Conservation (phyloP, 2,888 invertebrate genomes). For the Sinelater perroti region DNA sequence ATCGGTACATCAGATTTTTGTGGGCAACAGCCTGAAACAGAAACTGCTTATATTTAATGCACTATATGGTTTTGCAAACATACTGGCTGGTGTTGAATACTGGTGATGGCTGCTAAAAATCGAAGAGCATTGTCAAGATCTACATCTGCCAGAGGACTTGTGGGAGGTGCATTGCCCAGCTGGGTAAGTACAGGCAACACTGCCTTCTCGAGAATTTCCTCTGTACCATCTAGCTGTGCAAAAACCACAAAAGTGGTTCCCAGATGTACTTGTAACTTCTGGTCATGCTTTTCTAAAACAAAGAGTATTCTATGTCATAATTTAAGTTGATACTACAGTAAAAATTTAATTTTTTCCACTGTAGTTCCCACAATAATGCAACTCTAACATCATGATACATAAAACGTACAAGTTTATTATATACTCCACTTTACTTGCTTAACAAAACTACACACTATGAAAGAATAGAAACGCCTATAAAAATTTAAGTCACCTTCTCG, state of each 20-base stretch:
- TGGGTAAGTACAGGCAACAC: conserved; percentile 29
- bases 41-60: background rate
- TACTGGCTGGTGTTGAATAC: conserved; percentile 21
- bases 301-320: too few species aligned
- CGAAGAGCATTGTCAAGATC: conserved; percentile 31
- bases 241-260: conserved; percentile 21
- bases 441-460: too few species aligned
- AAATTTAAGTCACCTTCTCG: too few species aligned
- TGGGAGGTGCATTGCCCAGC: conserved; percentile 30
- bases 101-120: conserved; percentile 30
- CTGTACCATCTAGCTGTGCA: conserved; percentile 17
- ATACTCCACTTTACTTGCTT: too few species aligned
- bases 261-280: conserved; percentile 27
- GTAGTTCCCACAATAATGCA: too few species aligned
- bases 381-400: too few species aligned
- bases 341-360: too few species aligned
- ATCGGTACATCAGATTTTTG: conserved; percentile 34
- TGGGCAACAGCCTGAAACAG: conserved; percentile 34
- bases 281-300: conserved; percentile 25
- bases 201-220: conserved; percentile 28
- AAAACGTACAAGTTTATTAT: too few species aligned
- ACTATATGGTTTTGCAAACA: too few species aligned
- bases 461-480: too few species aligned
- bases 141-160: conserved; percentile 33
- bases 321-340: too few species aligned